Percentiles rank a stretch among this genome's conserved stretches.
Conservation (phyloP, 2,113 vertebrate genomes). For the Numida meleagris region DNA sequence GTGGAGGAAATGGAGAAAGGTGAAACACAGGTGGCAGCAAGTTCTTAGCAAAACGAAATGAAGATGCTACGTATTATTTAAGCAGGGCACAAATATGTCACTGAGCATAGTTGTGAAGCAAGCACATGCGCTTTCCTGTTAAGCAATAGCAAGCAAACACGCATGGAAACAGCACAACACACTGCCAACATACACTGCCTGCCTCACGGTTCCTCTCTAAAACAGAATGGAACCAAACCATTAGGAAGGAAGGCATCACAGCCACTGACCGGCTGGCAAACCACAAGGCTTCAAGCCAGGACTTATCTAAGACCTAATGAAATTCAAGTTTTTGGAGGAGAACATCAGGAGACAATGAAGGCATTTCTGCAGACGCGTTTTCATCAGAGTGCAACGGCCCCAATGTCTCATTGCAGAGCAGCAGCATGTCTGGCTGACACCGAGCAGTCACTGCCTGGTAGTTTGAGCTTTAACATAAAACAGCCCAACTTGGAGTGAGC, state of each 20-base stretch:
- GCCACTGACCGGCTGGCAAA: fast-evolving
- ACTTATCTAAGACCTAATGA: not conserved
- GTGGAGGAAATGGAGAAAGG: too few species aligned
- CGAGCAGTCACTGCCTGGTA: fast-evolving
- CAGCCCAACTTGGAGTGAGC: not conserved
- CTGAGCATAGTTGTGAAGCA: fast-evolving
- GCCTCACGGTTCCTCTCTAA: not conserved
- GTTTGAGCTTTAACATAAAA: not conserved
- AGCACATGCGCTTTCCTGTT: fast-evolving
- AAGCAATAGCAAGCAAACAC: not conserved
- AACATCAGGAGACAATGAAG: not conserved
- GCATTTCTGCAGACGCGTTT: not conserved
- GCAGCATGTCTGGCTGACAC: not conserved
- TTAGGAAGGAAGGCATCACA: not conserved
- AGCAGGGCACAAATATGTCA: not conserved
- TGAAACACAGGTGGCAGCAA: not conserved
- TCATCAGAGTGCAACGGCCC: not conserved
- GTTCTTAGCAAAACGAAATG: not conserved
- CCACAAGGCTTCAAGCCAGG: not conserved
- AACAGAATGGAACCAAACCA: fast-evolving
- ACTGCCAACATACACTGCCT: fast-evolving
- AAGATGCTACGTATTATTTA: not conserved
- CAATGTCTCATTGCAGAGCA: not conserved
- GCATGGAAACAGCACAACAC: not conserved
- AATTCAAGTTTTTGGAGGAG: not conserved